Conservation (phyloP, 35 echinoderm and acorn worm species). For the Lytechinus pictus region DNA sequence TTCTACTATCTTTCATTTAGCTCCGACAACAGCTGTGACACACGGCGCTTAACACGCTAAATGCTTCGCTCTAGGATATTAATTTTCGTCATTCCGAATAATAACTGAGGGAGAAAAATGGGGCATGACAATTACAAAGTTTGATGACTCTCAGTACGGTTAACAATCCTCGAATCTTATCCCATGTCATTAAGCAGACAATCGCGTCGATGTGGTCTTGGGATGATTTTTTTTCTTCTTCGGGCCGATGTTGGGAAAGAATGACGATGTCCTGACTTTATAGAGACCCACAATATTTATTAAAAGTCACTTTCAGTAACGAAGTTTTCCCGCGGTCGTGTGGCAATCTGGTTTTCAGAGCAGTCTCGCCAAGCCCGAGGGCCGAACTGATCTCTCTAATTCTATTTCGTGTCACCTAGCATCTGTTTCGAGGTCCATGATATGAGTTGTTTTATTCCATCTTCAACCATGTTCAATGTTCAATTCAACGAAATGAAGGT, state of each 20-base stretch:
- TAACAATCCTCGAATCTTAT: background rate
- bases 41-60: constrained; percentile 22
- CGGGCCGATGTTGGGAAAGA: background rate
- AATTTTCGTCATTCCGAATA: background rate
- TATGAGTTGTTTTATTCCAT: background rate
- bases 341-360: background rate
- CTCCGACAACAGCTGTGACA: constrained; percentile 15
- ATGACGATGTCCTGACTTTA: background rate
- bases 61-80: constrained; percentile 19
- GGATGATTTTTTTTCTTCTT: background rate
- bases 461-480: background rate
- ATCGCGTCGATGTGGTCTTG: background rate
- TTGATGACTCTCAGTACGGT: background rate
- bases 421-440: background rate
- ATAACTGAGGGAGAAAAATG: background rate
- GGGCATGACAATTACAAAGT: background rate
- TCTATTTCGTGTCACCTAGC: background rate
- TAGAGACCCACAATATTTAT: background rate
- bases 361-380: background rate
- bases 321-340: background rate
- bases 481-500: too few species aligned
- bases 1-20: background rate
- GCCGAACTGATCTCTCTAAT: background rate
- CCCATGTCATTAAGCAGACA: background rate
- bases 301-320: background rate